A percentile compares a stretch with the other conserved stretches of the same genome.
Conservation (phyloP, 1,140 invertebrate genomes). For the Drosophila orosa region DNA sequence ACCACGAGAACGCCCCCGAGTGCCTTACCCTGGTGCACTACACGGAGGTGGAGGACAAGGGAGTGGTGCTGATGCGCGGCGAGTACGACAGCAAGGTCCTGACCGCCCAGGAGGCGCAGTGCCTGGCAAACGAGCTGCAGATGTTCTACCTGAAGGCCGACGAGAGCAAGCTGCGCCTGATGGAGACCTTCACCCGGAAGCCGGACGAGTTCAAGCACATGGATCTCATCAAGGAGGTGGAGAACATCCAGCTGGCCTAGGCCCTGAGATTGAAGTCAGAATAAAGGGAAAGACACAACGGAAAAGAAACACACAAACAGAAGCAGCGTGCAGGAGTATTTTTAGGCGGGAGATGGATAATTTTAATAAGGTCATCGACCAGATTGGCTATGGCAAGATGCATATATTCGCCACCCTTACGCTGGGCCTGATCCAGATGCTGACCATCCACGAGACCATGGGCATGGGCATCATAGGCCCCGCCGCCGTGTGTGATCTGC, state of each 20-base stretch:
- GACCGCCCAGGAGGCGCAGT: conserved; percentile 91
- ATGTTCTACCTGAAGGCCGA: conserved; percentile 91
- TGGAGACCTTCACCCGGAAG: conserved; percentile 89
- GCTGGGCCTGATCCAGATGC: conserved; percentile 65
- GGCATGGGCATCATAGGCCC: conserved; percentile 66
- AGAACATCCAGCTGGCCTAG: conserved; percentile 87
- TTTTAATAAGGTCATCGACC: conserved; percentile 61
- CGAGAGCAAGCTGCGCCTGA: conserved; percentile 87
- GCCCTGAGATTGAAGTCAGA: conserved; percentile 24
- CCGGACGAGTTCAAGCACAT: conserved; percentile 93
- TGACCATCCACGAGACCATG: conserved; percentile 71
- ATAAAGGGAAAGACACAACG: conserved; percentile 20
- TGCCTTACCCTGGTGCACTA: conserved; percentile 94
- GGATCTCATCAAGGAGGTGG: conserved; percentile 92
- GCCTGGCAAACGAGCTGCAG: conserved; percentile 93
- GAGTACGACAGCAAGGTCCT: conserved; percentile 94
- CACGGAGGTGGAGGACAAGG: conserved; percentile 91
- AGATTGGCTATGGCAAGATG: conserved; percentile 64
- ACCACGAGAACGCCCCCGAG: conserved; percentile 96
- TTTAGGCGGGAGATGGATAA: conserved; percentile 20
- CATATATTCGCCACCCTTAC: conserved; percentile 58
- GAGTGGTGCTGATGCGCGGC: conserved; percentile 93
- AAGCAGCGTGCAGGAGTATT: not conserved
- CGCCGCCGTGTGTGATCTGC: conserved; percentile 77
- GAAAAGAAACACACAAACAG: not conserved